A percentile compares a stretch with the other conserved stretches of the same genome.
These are phyloP conservation scores for Heterohyrax brucei DNA, from an alignment of 2,797 vertebrate species.

Conservation along the genomic window DNA sequence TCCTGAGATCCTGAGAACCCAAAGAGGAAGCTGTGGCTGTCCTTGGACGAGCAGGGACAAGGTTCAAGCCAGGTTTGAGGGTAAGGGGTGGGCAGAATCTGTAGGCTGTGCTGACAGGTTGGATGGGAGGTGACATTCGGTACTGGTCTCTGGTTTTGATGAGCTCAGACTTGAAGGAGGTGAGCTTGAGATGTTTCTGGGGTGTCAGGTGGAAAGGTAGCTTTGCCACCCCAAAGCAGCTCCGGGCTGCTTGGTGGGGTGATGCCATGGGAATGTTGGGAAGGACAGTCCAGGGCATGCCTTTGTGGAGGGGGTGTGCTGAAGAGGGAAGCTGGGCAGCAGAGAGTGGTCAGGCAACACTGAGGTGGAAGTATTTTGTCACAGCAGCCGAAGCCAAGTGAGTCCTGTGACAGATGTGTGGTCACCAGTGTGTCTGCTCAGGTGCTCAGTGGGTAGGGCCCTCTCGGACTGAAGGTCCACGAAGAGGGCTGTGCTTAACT, in stretches of 20 bases:
- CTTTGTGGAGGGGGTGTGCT: background rate
- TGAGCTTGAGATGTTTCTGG: constrained; percentile 25
- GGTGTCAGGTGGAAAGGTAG: fast-evolving
- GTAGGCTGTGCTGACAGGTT: background rate
- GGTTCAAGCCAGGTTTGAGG: background rate
- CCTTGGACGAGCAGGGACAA: background rate
- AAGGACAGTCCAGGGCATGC: background rate
- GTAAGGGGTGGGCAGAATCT: background rate
- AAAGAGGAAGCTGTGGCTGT: background rate
- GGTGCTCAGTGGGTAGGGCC: background rate
- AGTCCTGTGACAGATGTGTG: background rate
- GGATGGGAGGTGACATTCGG: background rate
- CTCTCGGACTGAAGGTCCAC: background rate
- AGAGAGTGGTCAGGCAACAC: background rate
- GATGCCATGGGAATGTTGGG: background rate
- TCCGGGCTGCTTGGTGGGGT: background rate
- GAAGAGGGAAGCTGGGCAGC: background rate
- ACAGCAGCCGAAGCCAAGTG: background rate
- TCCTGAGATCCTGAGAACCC: background rate
- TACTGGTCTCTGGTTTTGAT: background rate
- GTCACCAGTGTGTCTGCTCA: background rate
- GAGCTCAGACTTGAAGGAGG: constrained; percentile 25
- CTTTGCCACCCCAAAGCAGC: background rate
- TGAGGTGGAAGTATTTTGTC: background rate
- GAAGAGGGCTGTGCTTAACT: background rate